Conservation (phyloP, 2,113 vertebrate species). For the Ranitomeya variabilis region DNA sequence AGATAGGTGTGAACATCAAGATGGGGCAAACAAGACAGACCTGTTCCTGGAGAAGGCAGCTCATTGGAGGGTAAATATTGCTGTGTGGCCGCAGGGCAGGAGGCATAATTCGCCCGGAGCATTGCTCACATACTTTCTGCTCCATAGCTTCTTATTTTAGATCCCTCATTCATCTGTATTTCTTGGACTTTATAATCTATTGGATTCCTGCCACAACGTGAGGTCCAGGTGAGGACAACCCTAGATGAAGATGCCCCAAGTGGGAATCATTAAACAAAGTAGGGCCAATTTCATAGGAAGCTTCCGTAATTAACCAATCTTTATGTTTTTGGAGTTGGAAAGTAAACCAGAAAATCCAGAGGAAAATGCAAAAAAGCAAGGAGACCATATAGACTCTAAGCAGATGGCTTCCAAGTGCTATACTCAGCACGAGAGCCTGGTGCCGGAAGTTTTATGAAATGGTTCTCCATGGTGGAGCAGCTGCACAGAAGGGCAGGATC, state of each 20-base stretch:
- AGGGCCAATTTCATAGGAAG: not conserved
- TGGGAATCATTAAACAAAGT: not conserved
- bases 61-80: not conserved
- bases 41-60: not conserved
- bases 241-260: too few species aligned
- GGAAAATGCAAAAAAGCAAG: too few species aligned
- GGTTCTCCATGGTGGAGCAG: not conserved
- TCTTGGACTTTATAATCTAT: not conserved
- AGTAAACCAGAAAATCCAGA: too few species aligned
- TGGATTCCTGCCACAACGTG: not conserved
- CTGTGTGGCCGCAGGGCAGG: not conserved
- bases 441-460: not conserved
- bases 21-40: not conserved
- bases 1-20: not conserved
- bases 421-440: too few species aligned
- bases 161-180: not conserved
- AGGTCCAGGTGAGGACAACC: not conserved
- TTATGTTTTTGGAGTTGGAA: too few species aligned
- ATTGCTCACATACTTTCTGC: not conserved
- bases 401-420: too few species aligned
- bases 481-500: not conserved
- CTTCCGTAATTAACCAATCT: too few species aligned
- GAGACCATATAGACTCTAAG: too few species aligned
- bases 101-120: not conserved
- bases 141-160: not conserved